These are phyloP conservation scores for Ophioninae sp. DNA, from an alignment of 2,888 invertebrate species.

Conservation along the genomic window DNA sequence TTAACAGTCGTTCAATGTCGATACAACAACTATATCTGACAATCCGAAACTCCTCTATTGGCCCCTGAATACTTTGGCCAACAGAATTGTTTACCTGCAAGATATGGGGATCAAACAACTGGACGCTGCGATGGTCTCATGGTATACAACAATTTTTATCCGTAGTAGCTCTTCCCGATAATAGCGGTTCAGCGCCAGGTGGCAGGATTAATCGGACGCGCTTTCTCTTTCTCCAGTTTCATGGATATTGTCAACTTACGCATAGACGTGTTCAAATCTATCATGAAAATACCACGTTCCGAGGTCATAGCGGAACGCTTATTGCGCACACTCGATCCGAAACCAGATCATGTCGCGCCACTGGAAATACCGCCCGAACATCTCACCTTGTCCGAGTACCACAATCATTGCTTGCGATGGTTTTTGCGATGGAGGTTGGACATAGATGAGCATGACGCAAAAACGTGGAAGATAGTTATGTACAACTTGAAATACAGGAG, in stretches of 20 bases:
- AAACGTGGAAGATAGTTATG: conserved; percentile 78
- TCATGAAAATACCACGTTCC: conserved; percentile 77
- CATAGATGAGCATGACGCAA: conserved; percentile 76
- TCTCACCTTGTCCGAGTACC: conserved; percentile 73
- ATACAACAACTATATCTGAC: background rate
- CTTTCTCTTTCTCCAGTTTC: conserved; percentile 72
- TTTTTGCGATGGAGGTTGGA: conserved; percentile 80
- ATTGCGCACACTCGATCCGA: conserved; percentile 67
- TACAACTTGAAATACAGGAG: conserved; percentile 80
- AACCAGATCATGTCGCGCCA: conserved; percentile 43
- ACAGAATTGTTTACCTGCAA: conserved; percentile 68
- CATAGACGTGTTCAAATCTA: conserved; percentile 79
- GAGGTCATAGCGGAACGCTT: conserved; percentile 72
- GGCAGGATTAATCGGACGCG: background rate
- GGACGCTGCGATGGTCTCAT: conserved; percentile 33
- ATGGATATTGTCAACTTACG: conserved; percentile 75
- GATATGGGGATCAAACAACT: conserved; percentile 70
- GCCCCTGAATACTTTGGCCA: conserved; percentile 56
- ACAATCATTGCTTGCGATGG: conserved; percentile 72
- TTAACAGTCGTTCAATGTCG: background rate
- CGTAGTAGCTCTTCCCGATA: too few relatives aligned
- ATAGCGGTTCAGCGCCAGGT: background rate
- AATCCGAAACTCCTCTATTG: background rate
- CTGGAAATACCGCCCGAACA: conserved; percentile 66
- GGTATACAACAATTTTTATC: conserved; percentile 59